Evolutionary conservation across 92 coral and sea anemone genomes (phyloP).

Genomic region (Palythoa caribaeorum): DNA sequence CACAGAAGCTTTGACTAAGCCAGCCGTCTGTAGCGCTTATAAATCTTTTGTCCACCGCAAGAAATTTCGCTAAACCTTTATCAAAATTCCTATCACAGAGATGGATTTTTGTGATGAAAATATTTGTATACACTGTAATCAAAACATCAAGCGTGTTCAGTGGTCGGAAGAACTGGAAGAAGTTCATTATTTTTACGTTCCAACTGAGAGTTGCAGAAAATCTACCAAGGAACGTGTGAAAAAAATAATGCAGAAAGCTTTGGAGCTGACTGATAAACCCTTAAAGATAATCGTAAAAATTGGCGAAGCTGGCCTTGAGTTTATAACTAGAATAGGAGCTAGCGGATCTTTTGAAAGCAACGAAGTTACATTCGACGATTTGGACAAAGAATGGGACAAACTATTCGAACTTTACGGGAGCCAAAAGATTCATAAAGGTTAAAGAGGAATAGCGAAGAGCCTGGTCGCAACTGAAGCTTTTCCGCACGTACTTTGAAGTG

Average conservation of each 20-base stretch:
- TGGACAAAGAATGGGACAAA: slow-evolving; percentile 87
- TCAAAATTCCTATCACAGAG: not conserved
- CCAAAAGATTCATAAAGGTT: not conserved
- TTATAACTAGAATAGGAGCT: slow-evolving; percentile 80
- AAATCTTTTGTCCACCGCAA: too few relatives aligned
- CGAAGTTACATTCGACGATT: slow-evolving; percentile 77
- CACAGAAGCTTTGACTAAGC: not conserved
- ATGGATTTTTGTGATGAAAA: slow-evolving; percentile 37
- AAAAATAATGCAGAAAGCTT: slow-evolving; percentile 77
- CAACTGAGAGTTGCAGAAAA: slow-evolving; percentile 75
- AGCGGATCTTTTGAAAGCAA: slow-evolving; percentile 89
- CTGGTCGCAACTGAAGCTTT: not conserved
- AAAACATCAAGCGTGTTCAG: slow-evolving; percentile 71
- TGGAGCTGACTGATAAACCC: slow-evolving; percentile 89
- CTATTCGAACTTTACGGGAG: slow-evolving; percentile 69
- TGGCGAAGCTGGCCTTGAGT: slow-evolving; percentile 90
- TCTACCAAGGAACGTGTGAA: slow-evolving; percentile 74
- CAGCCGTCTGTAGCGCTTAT: not conserved
- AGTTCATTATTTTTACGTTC: slow-evolving; percentile 75
- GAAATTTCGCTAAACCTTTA: not conserved
- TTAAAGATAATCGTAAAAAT: slow-evolving; percentile 79
- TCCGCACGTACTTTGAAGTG: too few relatives aligned
- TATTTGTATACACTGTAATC: slow-evolving; percentile 8
- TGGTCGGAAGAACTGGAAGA: slow-evolving; percentile 89
- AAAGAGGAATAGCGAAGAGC: not conserved